These are phyloP conservation scores for Enteromius unitaeniatus DNA, from an alignment of 2,797 vertebrate species.

Conservation along the genomic window DNA sequence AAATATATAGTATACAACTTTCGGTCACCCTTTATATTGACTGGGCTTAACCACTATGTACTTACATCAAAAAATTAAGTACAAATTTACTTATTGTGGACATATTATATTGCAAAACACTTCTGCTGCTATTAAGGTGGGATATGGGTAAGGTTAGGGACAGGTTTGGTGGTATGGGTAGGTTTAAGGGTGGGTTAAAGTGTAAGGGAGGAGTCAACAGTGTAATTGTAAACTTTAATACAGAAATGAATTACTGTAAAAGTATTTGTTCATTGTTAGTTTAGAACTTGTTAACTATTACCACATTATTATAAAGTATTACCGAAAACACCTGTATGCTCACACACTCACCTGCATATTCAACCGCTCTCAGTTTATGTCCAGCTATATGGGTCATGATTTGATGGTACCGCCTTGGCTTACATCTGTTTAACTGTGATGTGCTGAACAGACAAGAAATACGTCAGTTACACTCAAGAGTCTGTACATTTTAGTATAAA, in stretches of 20 bases:
- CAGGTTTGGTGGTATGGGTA: too few species aligned
- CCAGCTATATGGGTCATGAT: constrained; percentile 15
- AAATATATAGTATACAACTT: background rate
- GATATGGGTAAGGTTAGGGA: too few species aligned
- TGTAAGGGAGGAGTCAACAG: too few species aligned
- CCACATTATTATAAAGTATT: background rate
- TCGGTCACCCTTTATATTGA: too few species aligned
- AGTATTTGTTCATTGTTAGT: background rate
- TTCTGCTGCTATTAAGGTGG: too few species aligned
- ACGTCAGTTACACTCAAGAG: too few species aligned
- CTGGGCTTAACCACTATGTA: too few species aligned
- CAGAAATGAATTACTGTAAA: background rate
- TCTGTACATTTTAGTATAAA: background rate
- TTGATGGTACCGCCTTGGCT: constrained; percentile 9
- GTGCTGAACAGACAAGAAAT: background rate
- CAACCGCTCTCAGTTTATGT: background rate
- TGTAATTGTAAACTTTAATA: too few species aligned
- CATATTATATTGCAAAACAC: too few species aligned
- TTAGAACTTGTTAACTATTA: background rate
- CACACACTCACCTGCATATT: constrained; percentile 7
- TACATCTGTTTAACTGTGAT: constrained; percentile 8
- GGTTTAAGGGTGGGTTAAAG: too few species aligned
- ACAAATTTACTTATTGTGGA: too few species aligned
- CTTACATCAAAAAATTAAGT: too few species aligned
- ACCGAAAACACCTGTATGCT: background rate